These are phyloP conservation scores for Tympanoctomys barrerae DNA, from an alignment of 2,797 vertebrate species.

Conservation along the genomic window DNA sequence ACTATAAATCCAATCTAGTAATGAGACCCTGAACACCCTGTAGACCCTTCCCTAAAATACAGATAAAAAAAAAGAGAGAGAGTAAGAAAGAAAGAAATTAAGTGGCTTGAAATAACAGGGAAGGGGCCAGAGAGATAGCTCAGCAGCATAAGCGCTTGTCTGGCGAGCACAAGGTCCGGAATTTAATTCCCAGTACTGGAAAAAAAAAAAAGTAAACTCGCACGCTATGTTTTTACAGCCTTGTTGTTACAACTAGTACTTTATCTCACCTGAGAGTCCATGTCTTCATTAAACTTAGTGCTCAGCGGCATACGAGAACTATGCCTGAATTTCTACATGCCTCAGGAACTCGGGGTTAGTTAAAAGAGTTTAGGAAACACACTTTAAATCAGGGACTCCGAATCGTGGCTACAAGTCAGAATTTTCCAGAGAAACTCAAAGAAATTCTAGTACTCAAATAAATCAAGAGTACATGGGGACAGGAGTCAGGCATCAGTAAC, in stretches of 20 bases:
- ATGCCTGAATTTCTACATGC: not conserved
- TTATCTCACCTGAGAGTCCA: not conserved
- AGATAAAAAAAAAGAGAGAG: too few species aligned
- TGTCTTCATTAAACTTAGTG: not conserved
- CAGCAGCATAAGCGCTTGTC: too few species aligned
- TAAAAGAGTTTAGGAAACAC: slow-evolving; percentile 49
- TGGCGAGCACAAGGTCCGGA: too few species aligned
- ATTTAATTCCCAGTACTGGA: too few species aligned
- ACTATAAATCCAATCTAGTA: too few species aligned
- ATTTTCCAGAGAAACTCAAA: slow-evolving; percentile 9
- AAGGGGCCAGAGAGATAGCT: not conserved
- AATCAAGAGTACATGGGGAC: not conserved
- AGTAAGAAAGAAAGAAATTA: not conserved
- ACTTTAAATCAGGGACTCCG: slow-evolving; percentile 14
- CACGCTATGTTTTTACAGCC: too few species aligned
- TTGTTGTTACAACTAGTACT: slow-evolving; percentile 8
- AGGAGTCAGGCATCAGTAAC: not conserved
- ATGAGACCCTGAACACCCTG: too few species aligned
- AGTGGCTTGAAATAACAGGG: slow-evolving; percentile 9
- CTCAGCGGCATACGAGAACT: not conserved
- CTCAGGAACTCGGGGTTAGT: not conserved
- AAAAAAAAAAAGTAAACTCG: not conserved
- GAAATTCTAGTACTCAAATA: not conserved
- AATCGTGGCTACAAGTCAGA: slow-evolving; percentile 6
- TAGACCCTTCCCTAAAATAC: too few species aligned